These are phyloP conservation scores for Neodiprion fabricii DNA, from an alignment of 1,140 invertebrate genomes.

Conservation along the genomic window DNA sequence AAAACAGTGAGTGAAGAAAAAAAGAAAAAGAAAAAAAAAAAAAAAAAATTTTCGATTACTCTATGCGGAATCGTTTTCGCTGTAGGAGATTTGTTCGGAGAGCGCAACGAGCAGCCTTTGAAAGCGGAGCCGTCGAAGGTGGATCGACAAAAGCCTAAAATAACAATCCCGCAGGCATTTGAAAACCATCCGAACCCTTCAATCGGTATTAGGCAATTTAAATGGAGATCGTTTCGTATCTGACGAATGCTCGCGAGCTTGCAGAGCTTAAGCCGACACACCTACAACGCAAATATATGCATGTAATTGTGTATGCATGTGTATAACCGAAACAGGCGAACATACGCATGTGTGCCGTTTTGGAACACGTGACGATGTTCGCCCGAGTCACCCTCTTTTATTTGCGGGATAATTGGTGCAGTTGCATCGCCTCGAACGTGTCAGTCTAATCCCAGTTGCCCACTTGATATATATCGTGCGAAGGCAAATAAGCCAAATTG, in stretches of 20 bases:
- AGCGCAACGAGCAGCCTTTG: too few relatives aligned
- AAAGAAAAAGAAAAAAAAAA: too few relatives aligned
- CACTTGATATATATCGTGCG: constrained; percentile 5
- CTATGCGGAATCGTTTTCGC: not conserved
- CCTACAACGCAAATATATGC: too few relatives aligned
- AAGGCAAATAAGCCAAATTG: constrained; percentile 4
- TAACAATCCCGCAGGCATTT: not conserved
- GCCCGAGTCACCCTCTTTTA: not conserved
- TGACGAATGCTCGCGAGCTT: not conserved
- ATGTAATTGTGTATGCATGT: too few relatives aligned
- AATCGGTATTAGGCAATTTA: constrained; percentile 2
- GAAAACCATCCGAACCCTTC: not conserved
- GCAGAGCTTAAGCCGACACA: too few relatives aligned
- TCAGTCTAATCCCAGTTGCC: not conserved
- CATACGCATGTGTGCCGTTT: too few relatives aligned
- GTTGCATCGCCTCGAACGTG: constrained; percentile 1
- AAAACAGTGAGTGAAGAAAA: too few relatives aligned
- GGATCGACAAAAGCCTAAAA: not conserved
- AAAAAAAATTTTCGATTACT: too few relatives aligned
- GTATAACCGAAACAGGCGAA: too few relatives aligned
- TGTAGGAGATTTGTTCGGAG: not conserved
- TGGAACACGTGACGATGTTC: not conserved
- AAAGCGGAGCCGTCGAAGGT: not conserved
- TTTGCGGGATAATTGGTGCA: not conserved
- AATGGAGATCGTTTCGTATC: not conserved